Evolutionary conservation across 2,888 invertebrate genomes (phyloP), one percentile per base, ranked within the genome.

Genomic region (Villa cingulata): DNA sequence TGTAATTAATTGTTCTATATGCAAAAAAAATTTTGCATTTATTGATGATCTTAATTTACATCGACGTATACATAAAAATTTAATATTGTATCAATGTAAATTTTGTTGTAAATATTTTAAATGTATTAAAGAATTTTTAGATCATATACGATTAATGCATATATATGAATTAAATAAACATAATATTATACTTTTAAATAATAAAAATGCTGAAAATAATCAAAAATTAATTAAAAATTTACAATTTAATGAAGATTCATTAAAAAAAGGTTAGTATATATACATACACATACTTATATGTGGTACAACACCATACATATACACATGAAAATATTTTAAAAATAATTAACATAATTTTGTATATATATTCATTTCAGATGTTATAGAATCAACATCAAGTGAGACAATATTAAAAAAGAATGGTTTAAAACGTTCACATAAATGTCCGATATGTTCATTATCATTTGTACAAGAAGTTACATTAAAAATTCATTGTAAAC

Each of bases 401-500:
- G 44, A 37, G 17, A 12, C 14, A 15, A 41, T 48, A 23, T 27
- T 44, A 14, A 15, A 37, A 10, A 41, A 41, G 4, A 41, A 41
- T 18, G 18, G 39, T 16, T 38, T 49, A 9, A 23, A 32, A 19
- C 45, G 43, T 18, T 41, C 29, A 15, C 51, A 40, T 41, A 34
- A 39, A 18, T 53, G 53, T 41, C 37, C 40, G 6, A 18, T 47
- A 9, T 54, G 54, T 43, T 17, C 43, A 5, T 19, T 54, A 20
- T n/a, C 27, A 4, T 54, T 54, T 46, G 40, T 54, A 2, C 43
- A 45, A 40, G 39, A 23, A 4, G 43, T 39, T 14, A 52, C 46
- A 19, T 29, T 54, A 20, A 43, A 45, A 32, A 49, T 54, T n/a
- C 54, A 54, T 38, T 50, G 43, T 32, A 46, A 46, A 40, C 29